Conservation (phyloP, 1,140 invertebrate genomes). For the Lepidurus apus region DNA sequence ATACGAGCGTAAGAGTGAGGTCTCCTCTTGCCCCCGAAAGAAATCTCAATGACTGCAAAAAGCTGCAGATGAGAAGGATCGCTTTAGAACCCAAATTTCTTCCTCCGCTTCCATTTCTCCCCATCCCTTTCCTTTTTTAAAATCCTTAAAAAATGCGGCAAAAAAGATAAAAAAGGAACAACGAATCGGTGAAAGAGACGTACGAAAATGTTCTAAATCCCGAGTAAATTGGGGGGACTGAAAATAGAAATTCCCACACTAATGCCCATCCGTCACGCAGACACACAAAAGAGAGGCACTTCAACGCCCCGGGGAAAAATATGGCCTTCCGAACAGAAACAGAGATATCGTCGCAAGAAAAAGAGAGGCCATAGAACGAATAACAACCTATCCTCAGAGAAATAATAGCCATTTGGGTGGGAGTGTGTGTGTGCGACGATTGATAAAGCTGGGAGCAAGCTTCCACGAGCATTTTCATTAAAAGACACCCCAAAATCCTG, state of each 20-base stretch:
- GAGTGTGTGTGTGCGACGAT: background rate
- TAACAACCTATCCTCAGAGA: background rate
- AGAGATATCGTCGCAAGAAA: background rate
- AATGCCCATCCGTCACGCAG: constrained; percentile 10
- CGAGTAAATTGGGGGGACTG: background rate
- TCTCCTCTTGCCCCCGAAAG: too few species aligned
- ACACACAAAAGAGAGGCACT: background rate
- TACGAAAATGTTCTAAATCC: background rate
- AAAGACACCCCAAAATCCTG: background rate
- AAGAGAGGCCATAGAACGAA: background rate
- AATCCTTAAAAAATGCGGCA: background rate
- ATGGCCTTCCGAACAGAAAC: background rate
- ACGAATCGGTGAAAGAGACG: background rate
- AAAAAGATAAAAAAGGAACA: background rate
- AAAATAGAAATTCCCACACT: background rate
- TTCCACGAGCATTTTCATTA: background rate
- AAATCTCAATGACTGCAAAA: background rate
- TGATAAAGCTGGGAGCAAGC: background rate
- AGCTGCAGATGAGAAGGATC: constrained; percentile 15
- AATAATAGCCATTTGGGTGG: background rate
- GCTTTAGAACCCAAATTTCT: background rate
- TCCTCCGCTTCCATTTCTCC: background rate
- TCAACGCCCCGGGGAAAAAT: background rate
- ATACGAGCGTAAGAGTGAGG: too few species aligned
- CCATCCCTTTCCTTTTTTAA: background rate